A percentile compares a stretch with the other conserved stretches of the same genome.
These are phyloP conservation scores for Nomada lathburiana DNA, from an alignment of 2,888 invertebrate species.

Conservation along the genomic window DNA sequence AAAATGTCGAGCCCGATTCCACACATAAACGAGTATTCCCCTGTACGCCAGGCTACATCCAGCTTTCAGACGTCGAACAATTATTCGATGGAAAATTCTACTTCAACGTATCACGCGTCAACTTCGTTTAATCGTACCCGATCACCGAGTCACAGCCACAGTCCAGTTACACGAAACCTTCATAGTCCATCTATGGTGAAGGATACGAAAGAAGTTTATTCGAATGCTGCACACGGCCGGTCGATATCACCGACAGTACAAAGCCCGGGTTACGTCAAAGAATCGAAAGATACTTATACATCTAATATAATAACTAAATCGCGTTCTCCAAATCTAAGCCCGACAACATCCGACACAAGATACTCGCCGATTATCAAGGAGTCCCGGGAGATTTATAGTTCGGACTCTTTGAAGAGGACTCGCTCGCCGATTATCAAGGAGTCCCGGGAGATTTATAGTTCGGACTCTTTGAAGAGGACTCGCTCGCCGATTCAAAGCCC, in stretches of 20 bases:
- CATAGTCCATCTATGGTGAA: constrained; percentile 77
- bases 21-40: constrained; percentile 70
- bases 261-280: constrained; percentile 77
- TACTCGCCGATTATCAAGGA: constrained; percentile 76
- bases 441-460: constrained; percentile 75
- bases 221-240: constrained; percentile 69
- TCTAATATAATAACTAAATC: constrained; percentile 74
- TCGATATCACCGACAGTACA: constrained; percentile 74
- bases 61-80: constrained; percentile 74
- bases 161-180: constrained; percentile 67
- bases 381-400: constrained; percentile 75
- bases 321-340: constrained; percentile 77
- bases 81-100: constrained; percentile 68
- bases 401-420: constrained; percentile 73
- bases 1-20: constrained; percentile 77
- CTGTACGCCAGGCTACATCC: constrained; percentile 59
- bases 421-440: constrained; percentile 80
- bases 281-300: constrained; percentile 79
- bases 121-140: constrained; percentile 74
- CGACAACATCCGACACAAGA: constrained; percentile 49
- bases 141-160: constrained; percentile 74
- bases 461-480: constrained; percentile 73
- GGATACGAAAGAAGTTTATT: constrained; percentile 80
- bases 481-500: constrained; percentile 78
- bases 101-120: constrained; percentile 71